Evolutionary conservation across 2,888 invertebrate species (phyloP), one percentile per base, ranked within the genome.

Genomic region (Heliconius ethilla): DNA sequence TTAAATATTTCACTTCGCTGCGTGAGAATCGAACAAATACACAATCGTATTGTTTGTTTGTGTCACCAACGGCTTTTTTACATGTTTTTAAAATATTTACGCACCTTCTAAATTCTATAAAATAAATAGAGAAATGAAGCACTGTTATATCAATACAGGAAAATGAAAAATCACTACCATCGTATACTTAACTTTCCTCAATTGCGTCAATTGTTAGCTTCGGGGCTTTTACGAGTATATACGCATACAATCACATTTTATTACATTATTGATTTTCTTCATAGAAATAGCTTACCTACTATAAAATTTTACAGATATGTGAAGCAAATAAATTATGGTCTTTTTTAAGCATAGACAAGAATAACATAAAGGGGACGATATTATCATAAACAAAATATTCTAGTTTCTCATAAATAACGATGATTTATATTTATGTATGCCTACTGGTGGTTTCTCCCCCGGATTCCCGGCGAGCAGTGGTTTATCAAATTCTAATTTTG

Each of bases 401-500:
- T 33, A 67, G n/a, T 69, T 62, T 69, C 72, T 66, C 76, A 78
- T 79, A 80, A 80, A 79, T 80, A 79, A 77, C 67, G 69, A 69
- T 76, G 80, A 80, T 75, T 79, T 80, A 79, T 77, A 75, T 79
- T 72, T 69, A 77, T 77, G 78, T 78, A 45, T 75, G 80, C 70
- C 62, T 72, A 67, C 70, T 70, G 69, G 80, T 74, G 66, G 75
- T 63, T 70, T 82, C 81, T 83, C 84, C 85, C 83, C 81, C 78
- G 80, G 84, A 85, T 85, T 86, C 85, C 86, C 86, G 85, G 86
- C 83, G 70, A 78, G 78, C 84, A 87, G 89, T 84, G 90, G 88
- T 85, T 82, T 84, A 87, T 85, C 86, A 85, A 86, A 87, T 89
- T 87, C 87, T 85, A 89, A 90, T 92, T 90, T 89, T 87, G 86